Percentiles rank a stretch among this genome's conserved stretches.
Conservation (phyloP, 2,888 invertebrate genomes). For the Eulithis testata region DNA sequence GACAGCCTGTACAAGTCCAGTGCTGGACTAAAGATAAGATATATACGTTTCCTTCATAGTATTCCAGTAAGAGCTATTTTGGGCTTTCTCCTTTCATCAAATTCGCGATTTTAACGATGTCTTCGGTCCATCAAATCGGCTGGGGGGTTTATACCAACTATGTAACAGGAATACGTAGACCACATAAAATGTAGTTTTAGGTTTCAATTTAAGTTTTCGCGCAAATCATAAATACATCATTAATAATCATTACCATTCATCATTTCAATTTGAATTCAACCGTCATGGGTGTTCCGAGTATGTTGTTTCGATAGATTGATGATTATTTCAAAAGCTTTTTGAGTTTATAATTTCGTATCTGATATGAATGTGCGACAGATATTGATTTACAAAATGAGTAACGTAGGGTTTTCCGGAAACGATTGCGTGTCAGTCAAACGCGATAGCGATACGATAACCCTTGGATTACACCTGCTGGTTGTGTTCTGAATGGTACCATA, state of each 20-base stretch:
- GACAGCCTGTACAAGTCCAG: too few relatives aligned
- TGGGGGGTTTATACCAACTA: too few relatives aligned
- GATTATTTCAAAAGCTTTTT: background rate
- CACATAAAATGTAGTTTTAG: background rate
- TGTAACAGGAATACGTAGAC: too few relatives aligned
- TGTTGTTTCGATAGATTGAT: background rate
- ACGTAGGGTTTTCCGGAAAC: conserved; percentile 1
- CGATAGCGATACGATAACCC: background rate
- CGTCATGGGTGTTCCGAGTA: background rate
- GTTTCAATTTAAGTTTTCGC: background rate
- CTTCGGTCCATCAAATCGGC: too few relatives aligned
- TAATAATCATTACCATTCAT: background rate
- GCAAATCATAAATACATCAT: conserved; percentile 7
- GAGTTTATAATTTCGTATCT: background rate
- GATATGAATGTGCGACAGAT: background rate
- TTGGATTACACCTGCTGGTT: background rate
- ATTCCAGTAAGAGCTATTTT: too few relatives aligned
- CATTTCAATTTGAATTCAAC: background rate
- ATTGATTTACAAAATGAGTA: background rate
- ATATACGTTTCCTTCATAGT: too few relatives aligned
- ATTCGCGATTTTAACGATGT: too few relatives aligned
- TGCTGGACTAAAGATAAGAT: too few relatives aligned
- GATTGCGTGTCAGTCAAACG: background rate
- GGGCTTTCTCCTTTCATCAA: too few relatives aligned
- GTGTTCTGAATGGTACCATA: background rate